A percentile compares a stretch with the other conserved stretches of the same genome.
phyloP scores from a whole-genome alignment of 2,797 vertebrate genomes.

The Anas bahamensis region DNA sequence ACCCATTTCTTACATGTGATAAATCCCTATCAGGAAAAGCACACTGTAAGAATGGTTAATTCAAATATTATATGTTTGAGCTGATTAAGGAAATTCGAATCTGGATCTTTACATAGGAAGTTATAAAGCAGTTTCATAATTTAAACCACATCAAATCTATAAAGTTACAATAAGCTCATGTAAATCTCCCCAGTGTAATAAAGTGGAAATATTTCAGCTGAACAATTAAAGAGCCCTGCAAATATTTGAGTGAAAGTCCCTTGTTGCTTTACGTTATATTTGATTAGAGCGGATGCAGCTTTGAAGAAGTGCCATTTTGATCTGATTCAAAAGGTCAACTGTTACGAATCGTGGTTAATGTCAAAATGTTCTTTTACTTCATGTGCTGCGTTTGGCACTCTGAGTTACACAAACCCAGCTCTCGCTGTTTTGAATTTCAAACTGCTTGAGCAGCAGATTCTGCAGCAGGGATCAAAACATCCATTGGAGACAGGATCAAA shows the following conservation, averaged over 20 bases:
- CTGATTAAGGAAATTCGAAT: constrained; percentile 38
- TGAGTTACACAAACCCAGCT: not conserved
- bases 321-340: not conserved
- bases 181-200: constrained; percentile 6
- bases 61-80: not conserved
- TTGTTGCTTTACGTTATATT: not conserved
- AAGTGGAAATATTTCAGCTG: constrained; percentile 26
- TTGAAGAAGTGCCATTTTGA: not conserved
- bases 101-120: constrained; percentile 20
- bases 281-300: not conserved
- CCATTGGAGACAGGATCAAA: not conserved
- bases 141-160: constrained; percentile 49
- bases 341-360: not conserved
- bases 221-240: constrained; percentile 35
- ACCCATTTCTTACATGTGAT: not conserved
- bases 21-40: not conserved
- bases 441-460: not conserved
- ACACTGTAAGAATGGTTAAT: not conserved
- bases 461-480: not conserved
- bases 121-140: constrained; percentile 36
- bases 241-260: not conserved
- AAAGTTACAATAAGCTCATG: constrained; percentile 33
- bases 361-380: not conserved
- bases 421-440: not conserved
- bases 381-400: not conserved